Conservation (phyloP, 2,113 vertebrate species). For the Nycticorax nycticorax region DNA sequence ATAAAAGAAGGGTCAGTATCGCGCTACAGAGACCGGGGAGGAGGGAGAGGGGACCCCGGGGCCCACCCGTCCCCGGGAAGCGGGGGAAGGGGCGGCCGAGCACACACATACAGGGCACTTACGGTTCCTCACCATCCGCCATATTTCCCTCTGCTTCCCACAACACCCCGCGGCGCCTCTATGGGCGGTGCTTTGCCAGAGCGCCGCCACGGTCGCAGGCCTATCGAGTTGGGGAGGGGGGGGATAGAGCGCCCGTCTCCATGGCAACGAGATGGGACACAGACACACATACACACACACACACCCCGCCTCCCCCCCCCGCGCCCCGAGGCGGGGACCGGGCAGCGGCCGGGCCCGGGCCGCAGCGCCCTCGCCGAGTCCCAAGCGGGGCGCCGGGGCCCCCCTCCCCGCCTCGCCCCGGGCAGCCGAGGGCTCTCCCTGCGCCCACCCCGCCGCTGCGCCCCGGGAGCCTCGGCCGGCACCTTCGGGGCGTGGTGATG, state of each 20-base stretch:
- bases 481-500: neutral
- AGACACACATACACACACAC: no score
- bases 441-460: neutral
- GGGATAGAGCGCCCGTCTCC: neutral
- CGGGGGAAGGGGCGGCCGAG: conserved; percentile 13
- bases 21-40: conserved; percentile 76
- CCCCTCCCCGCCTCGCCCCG: no score
- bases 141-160: conserved; percentile 80
- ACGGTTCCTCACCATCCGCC: conserved; percentile 96
- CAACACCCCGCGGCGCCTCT: neutral
- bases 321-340: neutral
- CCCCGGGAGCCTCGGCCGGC: neutral
- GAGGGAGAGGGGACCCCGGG: conserved; percentile 57
- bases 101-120: conserved; percentile 79
- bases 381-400: neutral
- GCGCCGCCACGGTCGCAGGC: neutral
- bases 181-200: neutral
- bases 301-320: accelerated
- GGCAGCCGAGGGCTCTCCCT: neutral
- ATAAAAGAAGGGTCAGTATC: conserved; percentile 90
- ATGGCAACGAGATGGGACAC: no score
- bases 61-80: conserved; percentile 36
- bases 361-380: neutral
- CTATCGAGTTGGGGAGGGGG: accelerated
- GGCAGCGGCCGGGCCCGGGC: no score